These are phyloP conservation scores for Corythornis vintsioides DNA, from an alignment of 2,113 vertebrate species.

Conservation along the genomic window DNA sequence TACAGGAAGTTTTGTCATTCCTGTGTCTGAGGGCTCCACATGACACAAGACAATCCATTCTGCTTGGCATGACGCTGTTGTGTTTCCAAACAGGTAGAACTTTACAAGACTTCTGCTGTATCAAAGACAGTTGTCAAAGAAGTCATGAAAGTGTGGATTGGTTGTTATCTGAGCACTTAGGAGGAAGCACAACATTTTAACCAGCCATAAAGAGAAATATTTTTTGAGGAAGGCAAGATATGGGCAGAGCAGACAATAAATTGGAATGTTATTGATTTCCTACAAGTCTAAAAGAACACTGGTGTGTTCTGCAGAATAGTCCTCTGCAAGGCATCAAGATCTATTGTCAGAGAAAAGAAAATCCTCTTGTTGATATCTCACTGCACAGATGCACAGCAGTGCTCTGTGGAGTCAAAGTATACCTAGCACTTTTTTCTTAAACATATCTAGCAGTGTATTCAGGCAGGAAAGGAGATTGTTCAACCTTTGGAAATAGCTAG, in stretches of 20 bases:
- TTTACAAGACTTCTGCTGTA: neutral
- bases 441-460: neutral
- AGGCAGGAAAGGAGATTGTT: conserved; percentile 21
- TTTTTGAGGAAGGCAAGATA: neutral
- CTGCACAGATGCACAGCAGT: neutral
- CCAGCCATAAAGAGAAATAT: fast-evolving
- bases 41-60: neutral
- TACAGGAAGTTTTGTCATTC: neutral
- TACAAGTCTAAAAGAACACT: neutral
- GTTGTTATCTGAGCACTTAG: neutral
- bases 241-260: neutral
- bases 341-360: neutral
- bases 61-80: neutral
- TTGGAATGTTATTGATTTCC: neutral
- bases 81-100: neutral
- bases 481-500: neutral
- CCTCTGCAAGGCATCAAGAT: neutral
- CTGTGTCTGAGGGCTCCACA: neutral
- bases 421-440: conserved; percentile 3
- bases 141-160: neutral
- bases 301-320: neutral
- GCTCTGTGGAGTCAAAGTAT: neutral
- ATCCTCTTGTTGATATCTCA: neutral
- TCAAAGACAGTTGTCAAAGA: neutral
- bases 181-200: neutral